Base-by-base conservation (phyloP, 2,113 vertebrate genomes). In the Grammomys surdaster region DNA sequence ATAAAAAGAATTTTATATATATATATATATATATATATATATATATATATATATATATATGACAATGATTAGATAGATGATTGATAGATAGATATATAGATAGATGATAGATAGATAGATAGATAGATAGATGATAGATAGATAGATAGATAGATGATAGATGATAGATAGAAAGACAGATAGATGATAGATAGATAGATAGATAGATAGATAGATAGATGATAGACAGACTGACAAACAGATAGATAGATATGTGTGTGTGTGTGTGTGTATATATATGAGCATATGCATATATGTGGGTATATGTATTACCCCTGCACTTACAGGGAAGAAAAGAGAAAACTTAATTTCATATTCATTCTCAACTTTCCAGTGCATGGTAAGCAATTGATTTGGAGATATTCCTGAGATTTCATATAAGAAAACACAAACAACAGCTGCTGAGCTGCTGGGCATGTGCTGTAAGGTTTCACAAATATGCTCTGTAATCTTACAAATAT, bases 261-360 rank as follows among this genome's bases (percentile, higher is more conserved):
- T n/a, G n/a, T n/a, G n/a, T n/a, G n/a, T n/a, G n/a, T 10, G 63
- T 65, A 3, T 65, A 65, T 65, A 3, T 28, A 11, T 40, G 17
- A 40, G 8, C 17, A 72, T 31, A 12, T 67, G 10, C 10, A 67
- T 43, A 40, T 76, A 43, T 48, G 14, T 76, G 43, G 14, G 24
- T 76, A 46, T 7, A 26, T 46, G 73, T 24, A 28, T 8, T 54
- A 19, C 33, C 17, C 77, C 48, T 56, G 19, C 17, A 54, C 17
- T 56, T 81, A 56, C 1, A 56, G 78, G 33, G 22, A 63, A 56
- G 9, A 19, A 22, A 63, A 77, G 14, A 43, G 9, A 94, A 77
- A 89, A 88, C 28, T 77, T 91, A 4, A 91, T 76, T 95, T 94
- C 60, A 13, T 13, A 75, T 91, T 65, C 28, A 93, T 54, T 22